Evolutionary conservation across 1,140 invertebrate genomes (phyloP), one percentile per base, ranked within the genome.

Genomic region (Marisa cornuarietis): DNA sequence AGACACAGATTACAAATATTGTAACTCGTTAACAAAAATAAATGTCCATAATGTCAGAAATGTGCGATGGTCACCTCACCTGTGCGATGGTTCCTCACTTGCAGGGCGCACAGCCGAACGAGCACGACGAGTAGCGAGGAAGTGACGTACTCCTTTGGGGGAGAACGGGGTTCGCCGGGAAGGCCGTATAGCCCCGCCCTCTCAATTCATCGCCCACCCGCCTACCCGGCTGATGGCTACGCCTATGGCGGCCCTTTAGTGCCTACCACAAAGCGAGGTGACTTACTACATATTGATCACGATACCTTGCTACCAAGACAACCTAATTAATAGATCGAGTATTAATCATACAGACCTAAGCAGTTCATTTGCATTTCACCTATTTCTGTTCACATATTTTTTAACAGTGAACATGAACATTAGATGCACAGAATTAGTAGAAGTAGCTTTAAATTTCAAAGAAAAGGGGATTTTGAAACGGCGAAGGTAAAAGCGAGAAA

Each of bases 71-170:
- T 54, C n/a, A 71, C n/a, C 16, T 26, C 18, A 65, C 16, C 78
- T 20, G 52, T 13, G 22, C 80, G 78, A 58, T 78, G 80, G 14
- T 66, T n/a, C 52, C 52, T 8, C 54, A 58, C 54, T 1, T 58
- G 54, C 54, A 87, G 88, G 69, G 79, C 85, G 18, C 84, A 85
- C 49, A 87, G 86, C 79, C 85, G 81, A 18, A 83, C 82, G 7
- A 86, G 85, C 77, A 86, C 85, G 0, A 86, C 85, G 14, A 88
- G 86, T 75, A 89, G 86, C 74, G 88, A 89, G 79, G 89, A 90
- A 69, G 87, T 89, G 22, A 89, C 88, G 9, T 89, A 89, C 71
- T 85, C 84, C 16, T 82, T 82, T 54, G 74, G 26, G 13, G 65
- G 24, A 24, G 75, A 76, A n/a, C 63, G 66, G 42, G 61, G 62